phyloP scores from a whole-genome alignment of 2,888 invertebrate genomes.

The Adela reaumurella region DNA sequence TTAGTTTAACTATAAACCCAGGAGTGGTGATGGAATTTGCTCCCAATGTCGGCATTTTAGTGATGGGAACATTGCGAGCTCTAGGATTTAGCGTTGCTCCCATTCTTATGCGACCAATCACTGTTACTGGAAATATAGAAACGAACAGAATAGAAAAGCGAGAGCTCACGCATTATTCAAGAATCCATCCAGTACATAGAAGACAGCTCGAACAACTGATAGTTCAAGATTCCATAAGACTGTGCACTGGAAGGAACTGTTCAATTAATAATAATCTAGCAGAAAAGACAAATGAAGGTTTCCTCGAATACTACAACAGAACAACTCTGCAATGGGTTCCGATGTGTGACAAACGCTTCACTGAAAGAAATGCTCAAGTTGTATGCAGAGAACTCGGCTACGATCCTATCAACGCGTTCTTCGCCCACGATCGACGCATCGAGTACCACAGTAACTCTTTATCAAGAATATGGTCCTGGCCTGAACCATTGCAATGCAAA shows the following conservation, averaged over 20 bases:
- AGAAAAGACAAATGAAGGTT: conserved; percentile 69
- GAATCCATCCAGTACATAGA: conserved; percentile 32
- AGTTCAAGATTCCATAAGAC: conserved; percentile 63
- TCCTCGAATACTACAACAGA: conserved; percentile 90
- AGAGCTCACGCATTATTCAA: conserved; percentile 29
- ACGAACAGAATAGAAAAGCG: conserved; percentile 35
- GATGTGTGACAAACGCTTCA: conserved; percentile 92
- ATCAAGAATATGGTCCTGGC: conserved; percentile 90
- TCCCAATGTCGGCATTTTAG: conserved; percentile 93
- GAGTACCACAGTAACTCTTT: conserved; percentile 88
- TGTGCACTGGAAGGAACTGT: conserved; percentile 75
- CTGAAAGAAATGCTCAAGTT: conserved; percentile 94
- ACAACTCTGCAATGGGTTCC: conserved; percentile 97
- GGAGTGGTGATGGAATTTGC: conserved; percentile 92
- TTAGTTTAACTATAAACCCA: conserved; percentile 78
- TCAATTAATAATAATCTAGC: conserved; percentile 51
- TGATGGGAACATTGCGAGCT: conserved; percentile 86
- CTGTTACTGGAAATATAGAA: conserved; percentile 29
- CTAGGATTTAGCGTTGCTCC: conserved; percentile 72
- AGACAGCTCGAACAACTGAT: conserved; percentile 56
- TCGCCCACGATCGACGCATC: conserved; percentile 79
- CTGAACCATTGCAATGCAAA: conserved; percentile 83
- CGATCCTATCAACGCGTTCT: conserved; percentile 84
- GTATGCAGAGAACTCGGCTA: conserved; percentile 91
- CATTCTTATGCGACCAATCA: conserved; percentile 72